Evolutionary conservation across 2,797 vertebrate species (phyloP).

Genomic region (Arctocebus calabarensis): DNA sequence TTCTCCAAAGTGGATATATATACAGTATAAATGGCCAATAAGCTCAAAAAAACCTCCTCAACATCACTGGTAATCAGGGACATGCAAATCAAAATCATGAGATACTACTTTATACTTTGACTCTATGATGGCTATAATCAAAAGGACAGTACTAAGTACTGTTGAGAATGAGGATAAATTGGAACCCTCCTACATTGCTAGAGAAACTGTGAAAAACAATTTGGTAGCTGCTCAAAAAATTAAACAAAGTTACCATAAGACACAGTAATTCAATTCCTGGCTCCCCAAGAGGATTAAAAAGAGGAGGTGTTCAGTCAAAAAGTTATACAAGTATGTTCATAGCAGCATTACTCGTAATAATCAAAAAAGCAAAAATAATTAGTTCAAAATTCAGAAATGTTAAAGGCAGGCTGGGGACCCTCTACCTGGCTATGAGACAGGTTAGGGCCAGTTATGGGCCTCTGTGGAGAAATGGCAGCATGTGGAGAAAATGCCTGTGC

Average conservation of each 20-base stretch:
- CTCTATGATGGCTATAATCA: neutral
- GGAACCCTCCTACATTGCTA: neutral
- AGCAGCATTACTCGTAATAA: neutral
- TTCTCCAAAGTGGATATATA: neutral
- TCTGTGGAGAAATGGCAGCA: neutral
- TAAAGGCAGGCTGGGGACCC: neutral
- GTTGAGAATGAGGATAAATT: neutral
- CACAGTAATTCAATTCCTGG: neutral
- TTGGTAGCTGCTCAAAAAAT: neutral
- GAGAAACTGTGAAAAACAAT: neutral
- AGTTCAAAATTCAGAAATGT: neutral
- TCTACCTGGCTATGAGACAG: neutral
- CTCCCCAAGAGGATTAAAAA: neutral
- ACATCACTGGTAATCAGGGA: neutral
- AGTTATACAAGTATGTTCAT: neutral
- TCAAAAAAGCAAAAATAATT: neutral
- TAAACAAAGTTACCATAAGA: neutral
- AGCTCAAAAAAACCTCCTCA: neutral
- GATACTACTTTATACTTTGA: neutral
- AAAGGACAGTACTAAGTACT: neutral
- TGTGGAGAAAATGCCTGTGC: neutral
- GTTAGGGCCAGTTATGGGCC: neutral
- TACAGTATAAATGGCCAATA: neutral
- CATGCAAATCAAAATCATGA: neutral
- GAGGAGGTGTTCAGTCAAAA: neutral